These are phyloP conservation scores for Melipona bicolor DNA, from an alignment of 2,888 invertebrate species.

Conservation along the genomic window DNA sequence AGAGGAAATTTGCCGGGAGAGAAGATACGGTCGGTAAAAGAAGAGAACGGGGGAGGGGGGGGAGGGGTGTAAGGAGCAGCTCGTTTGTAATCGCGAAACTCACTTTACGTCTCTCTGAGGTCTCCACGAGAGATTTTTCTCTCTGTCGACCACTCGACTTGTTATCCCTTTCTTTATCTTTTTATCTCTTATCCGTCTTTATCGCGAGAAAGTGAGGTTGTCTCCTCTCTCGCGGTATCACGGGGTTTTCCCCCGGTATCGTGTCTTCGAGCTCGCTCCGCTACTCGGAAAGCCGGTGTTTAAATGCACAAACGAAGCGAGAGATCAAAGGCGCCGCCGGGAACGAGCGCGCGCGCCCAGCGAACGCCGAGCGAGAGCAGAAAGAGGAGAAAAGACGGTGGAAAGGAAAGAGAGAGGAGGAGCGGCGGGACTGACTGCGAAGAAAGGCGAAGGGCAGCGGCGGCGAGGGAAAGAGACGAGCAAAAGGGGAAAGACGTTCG, in stretches of 20 bases:
- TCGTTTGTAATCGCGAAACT: slow-evolving; percentile 75
- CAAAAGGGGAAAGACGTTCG: slow-evolving; percentile 44
- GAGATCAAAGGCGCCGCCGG: slow-evolving; percentile 79
- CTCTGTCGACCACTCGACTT: slow-evolving; percentile 76
- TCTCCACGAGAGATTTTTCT: slow-evolving; percentile 62
- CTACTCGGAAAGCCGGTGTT: slow-evolving; percentile 79
- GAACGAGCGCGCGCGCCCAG: slow-evolving; percentile 44
- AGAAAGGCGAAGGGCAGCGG: slow-evolving; percentile 30
- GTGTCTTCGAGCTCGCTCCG: slow-evolving; percentile 51
- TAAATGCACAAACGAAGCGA: slow-evolving; percentile 82
- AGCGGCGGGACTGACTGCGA: slow-evolving; percentile 7
- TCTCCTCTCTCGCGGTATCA: slow-evolving; percentile 27
- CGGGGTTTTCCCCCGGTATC: slow-evolving; percentile 35
- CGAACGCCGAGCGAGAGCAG: slow-evolving; percentile 52
- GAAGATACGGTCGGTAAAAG: slow-evolving; percentile 10
- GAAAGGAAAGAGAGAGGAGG: slow-evolving; percentile 34
- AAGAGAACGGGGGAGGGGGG: neutral
- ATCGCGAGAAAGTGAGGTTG: neutral
- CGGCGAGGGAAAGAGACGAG: slow-evolving; percentile 15
- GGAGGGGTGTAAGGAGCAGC: slow-evolving; percentile 40
- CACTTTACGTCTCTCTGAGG: slow-evolving; percentile 69
- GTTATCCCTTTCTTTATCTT: slow-evolving; percentile 56
- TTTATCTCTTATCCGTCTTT: neutral
- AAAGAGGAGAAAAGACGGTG: slow-evolving; percentile 45
- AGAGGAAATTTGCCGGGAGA: slow-evolving; percentile 7